Conservation (phyloP, 2,113 vertebrate genomes). For the Rhineura floridana region DNA sequence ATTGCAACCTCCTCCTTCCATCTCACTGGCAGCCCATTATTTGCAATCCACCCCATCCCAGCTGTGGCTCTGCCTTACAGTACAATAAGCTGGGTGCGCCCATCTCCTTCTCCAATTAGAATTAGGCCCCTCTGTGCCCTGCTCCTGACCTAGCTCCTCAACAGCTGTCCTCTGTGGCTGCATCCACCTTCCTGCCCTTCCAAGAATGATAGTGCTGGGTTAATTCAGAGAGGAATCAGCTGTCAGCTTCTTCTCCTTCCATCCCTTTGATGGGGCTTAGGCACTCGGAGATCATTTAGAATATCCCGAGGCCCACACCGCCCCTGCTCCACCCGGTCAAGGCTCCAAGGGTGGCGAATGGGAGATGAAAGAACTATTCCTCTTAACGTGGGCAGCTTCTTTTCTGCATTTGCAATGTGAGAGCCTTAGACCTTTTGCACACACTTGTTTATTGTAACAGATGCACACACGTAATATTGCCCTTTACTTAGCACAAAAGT, state of each 20-base stretch:
- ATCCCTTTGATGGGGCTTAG: constrained; percentile 69
- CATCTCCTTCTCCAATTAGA: neutral
- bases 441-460: neutral
- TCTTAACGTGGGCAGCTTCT: neutral
- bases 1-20: neutral
- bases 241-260: constrained; percentile 77
- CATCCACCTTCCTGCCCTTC: constrained; percentile 70
- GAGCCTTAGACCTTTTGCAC: neutral
- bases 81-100: neutral
- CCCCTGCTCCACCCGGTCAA: rapidly evolving
- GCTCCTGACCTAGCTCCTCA: constrained; percentile 77
- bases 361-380: neutral
- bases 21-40: too few species aligned
- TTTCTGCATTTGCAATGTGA: neutral
- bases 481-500: neutral
- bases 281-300: constrained; percentile 61
- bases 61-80: neutral
- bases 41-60: neutral
- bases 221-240: constrained; percentile 74
- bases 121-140: neutral
- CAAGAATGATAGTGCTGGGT: constrained; percentile 73
- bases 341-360: rapidly evolving
- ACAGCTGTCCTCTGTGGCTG: constrained; percentile 75
- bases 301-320: constrained; percentile 52
- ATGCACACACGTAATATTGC: neutral